phyloP scores from a whole-genome alignment of 2,797 vertebrate genomes.

The Coregonus ussuriensis region DNA sequence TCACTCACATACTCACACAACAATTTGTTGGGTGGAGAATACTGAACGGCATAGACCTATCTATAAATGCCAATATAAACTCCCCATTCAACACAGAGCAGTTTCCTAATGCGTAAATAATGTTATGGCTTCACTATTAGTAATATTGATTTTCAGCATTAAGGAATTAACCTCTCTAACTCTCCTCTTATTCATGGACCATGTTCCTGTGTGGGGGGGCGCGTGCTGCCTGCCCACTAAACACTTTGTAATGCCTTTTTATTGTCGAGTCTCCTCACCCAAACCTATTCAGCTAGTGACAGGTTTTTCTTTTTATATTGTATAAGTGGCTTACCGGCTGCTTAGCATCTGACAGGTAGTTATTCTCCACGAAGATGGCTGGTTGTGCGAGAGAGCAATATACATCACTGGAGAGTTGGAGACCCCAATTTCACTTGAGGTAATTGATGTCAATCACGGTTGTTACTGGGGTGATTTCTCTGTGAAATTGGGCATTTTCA shows the following conservation, averaged over 20 bases:
- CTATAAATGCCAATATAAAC: neutral
- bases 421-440: neutral
- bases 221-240: neutral
- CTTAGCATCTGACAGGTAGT: neutral
- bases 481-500: slow-evolving; percentile 2
- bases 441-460: neutral
- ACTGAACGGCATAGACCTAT: neutral
- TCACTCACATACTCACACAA: neutral
- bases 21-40: too few species aligned
- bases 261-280: neutral
- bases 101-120: too few species aligned
- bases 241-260: neutral
- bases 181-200: too few species aligned
- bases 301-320: neutral
- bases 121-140: too few species aligned
- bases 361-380: neutral
- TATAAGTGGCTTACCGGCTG: neutral
- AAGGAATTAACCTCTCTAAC: too few species aligned
- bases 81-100: too few species aligned
- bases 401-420: neutral
- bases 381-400: neutral
- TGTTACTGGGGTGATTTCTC: neutral
- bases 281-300: neutral
- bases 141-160: too few species aligned
- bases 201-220: too few species aligned